Evolutionary conservation across 2,797 vertebrate species (phyloP), one percentile per base, ranked within the genome.

Genomic region (Malurus leucopterus): DNA sequence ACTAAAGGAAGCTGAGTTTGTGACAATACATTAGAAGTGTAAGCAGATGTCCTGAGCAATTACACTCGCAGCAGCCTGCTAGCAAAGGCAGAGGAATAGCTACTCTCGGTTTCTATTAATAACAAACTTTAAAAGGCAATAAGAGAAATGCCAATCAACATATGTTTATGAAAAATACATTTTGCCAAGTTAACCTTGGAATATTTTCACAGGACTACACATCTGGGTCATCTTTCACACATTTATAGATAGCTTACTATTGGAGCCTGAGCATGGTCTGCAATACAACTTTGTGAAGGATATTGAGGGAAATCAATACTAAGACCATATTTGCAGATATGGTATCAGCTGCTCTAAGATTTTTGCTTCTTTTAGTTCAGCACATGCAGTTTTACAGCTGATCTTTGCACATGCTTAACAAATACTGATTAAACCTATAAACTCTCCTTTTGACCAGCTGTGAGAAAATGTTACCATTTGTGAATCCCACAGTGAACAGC

Each of bases 361-460:
- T 87, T 70, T 50, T 79, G 9, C 30, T 86, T 27, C 21, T 67
- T 88, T 83, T 77, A 72, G 17, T 53, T 88, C 63, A 83, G 72
- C 24, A 32, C 58, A 22, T 46, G n/a, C 21, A 76, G 30, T 49
- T 96, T 95, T 96, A 90, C 43, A 43, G 61, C 54, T 87, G 43
- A 85, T 95, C 85, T 96, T 96, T 92, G 41, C 88, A 94, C 40
- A 3, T 73, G 86, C 58, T 95, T 96, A 95, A 92, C 91, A 95
- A 96, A 95, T 68, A 89, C 63, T 81, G 22, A 87, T 93, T 72
- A 89, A 89, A 91, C 20, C 64, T 76, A 85, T 67, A 77, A 94
- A 89, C 43, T 51, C 51, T 81, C 55, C 69, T 92, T 91, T 76
- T 81, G 83, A 91, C 71, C 63, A 93, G 81, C 84, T 95, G 75